A percentile compares a stretch with the other conserved stretches of the same genome.
These are phyloP conservation scores for Pseudorasbora parva DNA, from an alignment of 2,113 vertebrate genomes.

Conservation along the genomic window DNA sequence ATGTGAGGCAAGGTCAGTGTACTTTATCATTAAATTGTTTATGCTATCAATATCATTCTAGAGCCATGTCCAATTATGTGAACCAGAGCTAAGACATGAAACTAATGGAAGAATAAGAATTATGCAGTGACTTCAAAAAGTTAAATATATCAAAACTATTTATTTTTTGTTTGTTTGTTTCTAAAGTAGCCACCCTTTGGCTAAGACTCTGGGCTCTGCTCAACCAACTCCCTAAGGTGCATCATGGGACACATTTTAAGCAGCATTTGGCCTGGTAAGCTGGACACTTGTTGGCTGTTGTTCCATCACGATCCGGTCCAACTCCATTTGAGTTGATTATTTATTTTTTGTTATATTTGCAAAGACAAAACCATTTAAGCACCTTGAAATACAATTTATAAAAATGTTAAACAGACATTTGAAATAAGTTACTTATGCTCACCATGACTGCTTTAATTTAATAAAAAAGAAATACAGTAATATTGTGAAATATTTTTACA, in stretches of 20 bases:
- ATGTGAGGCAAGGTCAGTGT: background rate
- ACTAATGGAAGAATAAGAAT: background rate
- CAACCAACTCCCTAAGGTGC: background rate
- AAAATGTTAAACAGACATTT: background rate
- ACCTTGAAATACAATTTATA: background rate
- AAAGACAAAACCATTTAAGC: background rate
- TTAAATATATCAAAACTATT: background rate
- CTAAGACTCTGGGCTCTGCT: background rate
- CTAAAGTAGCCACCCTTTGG: background rate
- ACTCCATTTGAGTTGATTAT: background rate
- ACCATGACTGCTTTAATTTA: background rate
- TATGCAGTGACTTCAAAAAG: background rate
- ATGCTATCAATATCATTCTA: background rate
- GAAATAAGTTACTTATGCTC: background rate
- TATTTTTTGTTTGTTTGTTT: background rate
- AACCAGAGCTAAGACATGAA: background rate
- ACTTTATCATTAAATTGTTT: background rate
- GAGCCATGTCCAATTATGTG: background rate
- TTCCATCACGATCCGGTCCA: background rate
- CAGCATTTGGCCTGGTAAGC: background rate
- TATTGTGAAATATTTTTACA: background rate
- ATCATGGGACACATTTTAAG: background rate
- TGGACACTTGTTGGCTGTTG: constrained; percentile 9
- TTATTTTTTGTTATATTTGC: background rate
- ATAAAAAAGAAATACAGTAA: background rate